Evolutionary conservation across 2,113 vertebrate species (phyloP).

Genomic region (Okapia johnstoni): DNA sequence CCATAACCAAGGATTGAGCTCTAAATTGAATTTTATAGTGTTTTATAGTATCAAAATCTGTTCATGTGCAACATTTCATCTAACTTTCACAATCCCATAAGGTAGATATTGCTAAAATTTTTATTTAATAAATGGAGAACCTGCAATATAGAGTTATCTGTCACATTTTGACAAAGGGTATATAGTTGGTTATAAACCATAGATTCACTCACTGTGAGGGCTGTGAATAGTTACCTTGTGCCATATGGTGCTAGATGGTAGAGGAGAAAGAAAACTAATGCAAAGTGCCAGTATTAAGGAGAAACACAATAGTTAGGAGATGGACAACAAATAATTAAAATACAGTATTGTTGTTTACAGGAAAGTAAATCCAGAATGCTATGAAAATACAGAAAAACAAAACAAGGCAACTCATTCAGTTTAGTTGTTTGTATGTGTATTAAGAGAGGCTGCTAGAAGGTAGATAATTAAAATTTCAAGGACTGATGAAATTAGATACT

Average conservation of each 20-base stretch:
- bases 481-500: background rate
- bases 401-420: background rate
- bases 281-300: background rate
- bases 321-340: background rate
- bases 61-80: background rate
- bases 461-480: background rate
- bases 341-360: background rate
- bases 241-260: background rate
- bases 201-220: background rate
- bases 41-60: background rate
- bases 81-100: background rate
- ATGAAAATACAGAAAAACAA: background rate
- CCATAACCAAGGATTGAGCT: background rate
- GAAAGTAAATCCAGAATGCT: background rate
- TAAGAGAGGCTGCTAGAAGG: background rate
- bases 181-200: background rate
- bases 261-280: background rate
- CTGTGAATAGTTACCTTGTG: background rate
- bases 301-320: background rate
- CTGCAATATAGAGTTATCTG: background rate
- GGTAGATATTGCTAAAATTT: background rate
- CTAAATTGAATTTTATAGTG: background rate
- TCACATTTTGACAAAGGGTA: background rate
- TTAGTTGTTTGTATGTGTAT: background rate
- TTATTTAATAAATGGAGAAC: background rate